Evolutionary conservation across 2,888 invertebrate species (phyloP), one percentile per base, ranked within the genome.

Genomic region (Chromoteleia sp.): DNA sequence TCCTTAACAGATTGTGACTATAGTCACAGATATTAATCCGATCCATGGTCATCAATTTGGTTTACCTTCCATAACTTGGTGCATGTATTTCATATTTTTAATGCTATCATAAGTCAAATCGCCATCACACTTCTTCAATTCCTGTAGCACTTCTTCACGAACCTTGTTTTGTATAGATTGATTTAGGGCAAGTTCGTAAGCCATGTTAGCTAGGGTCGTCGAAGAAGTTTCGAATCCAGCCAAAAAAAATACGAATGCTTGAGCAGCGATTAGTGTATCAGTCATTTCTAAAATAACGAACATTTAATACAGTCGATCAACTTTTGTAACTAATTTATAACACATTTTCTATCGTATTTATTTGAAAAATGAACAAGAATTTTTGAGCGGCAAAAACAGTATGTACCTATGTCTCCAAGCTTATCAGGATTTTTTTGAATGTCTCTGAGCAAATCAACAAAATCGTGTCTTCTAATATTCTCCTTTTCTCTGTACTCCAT

Each of bases 171-270:
- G 92, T 3, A 91, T 84, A 0, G 89, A 85, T 1, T 88, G 90
- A 83, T 92, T 87, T 5, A 89, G 76, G 0, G 92, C 92, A 7
- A 93, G 85, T 67, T 90, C 89, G 76, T 92, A 92, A 0, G 91
- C 83, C 14, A 89, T 87, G 78, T 92, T 91, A 65, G 90, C 89
- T 43, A 92, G 87, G 0, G 92, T 90, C 0, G 91, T 88, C 0
- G 92, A 92, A 0, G 92, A 92, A 0, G 92, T 92, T 82, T 92
- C 93, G 79, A 92, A 93, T 4, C 93, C 93, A 36, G 92, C 93
- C 36, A 91, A 30, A 65, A 92, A 92, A 83, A 93, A 93, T 10
- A 92, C 88, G 30, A 92, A 90, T 0, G 91, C 89, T 65, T 92
- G 92, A 0, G 92, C 91, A 2, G 91, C 88, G 7, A 92, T 84